These are phyloP conservation scores for Eupithecia pulchellata DNA, from an alignment of 2,888 invertebrate species.

Conservation along the genomic window DNA sequence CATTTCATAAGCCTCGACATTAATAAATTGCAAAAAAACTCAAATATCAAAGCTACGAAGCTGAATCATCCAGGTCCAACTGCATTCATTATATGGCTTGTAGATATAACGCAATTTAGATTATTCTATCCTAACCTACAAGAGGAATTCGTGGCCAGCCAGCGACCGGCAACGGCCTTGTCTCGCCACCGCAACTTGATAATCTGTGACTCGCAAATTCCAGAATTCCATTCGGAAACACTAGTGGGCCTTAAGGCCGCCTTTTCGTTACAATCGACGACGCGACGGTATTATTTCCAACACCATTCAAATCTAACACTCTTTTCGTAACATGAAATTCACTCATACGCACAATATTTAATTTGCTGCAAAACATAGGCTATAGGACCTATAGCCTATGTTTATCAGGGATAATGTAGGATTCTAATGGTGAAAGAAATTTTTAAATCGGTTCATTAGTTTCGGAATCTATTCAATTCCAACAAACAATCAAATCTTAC, in stretches of 20 bases:
- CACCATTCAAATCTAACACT: no score
- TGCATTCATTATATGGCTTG: not conserved
- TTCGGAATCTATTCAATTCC: no score
- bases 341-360: no score
- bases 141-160: conserved; percentile 41
- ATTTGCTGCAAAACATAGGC: no score
- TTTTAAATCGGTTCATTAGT: no score
- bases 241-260: not conserved
- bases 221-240: conserved; percentile 57
- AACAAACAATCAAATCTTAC: no score
- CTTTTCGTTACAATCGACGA: not conserved
- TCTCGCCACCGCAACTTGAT: conserved; percentile 20
- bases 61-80: not conserved
- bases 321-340: no score
- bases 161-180: conserved; percentile 68
- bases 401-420: no score
- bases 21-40: not conserved
- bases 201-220: conserved; percentile 19
- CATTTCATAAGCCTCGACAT: not conserved
- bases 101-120: not conserved
- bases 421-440: no score
- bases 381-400: no score
- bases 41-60: not conserved
- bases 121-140: conserved; percentile 17
- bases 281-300: not conserved